These are phyloP conservation scores for Propithecus coquereli DNA, from an alignment of 2,113 vertebrate species.

Conservation along the genomic window DNA sequence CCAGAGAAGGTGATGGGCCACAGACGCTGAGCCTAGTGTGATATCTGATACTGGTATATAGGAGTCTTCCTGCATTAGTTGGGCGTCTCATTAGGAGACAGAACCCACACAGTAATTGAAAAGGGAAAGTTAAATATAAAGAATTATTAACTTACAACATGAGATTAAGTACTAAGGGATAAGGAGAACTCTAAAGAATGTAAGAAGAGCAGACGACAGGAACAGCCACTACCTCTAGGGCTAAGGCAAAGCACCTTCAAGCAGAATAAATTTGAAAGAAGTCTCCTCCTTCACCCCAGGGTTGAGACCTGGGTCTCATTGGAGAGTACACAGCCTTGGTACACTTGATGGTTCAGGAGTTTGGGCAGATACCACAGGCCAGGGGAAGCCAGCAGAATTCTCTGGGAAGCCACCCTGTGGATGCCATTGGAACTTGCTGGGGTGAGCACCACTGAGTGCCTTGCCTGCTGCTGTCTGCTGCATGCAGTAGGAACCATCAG, in stretches of 20 bases:
- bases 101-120: not conserved
- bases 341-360: not conserved
- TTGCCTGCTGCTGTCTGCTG: not conserved
- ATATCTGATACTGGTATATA: not conserved
- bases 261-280: not conserved
- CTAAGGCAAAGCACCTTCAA: not conserved
- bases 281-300: not conserved
- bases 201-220: not conserved
- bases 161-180: not conserved
- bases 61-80: not conserved
- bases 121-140: not conserved
- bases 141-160: not conserved
- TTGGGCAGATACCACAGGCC: not conserved
- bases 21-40: not conserved
- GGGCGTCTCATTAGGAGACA: not conserved
- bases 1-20: not conserved
- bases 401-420: not conserved
- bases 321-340: not conserved
- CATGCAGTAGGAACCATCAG: not conserved
- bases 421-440: not conserved
- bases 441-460: not conserved
- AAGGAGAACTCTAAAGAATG: not conserved
- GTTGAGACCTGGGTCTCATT: not conserved
- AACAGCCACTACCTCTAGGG: not conserved
- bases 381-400: not conserved